Evolutionary conservation across 1,140 invertebrate genomes (phyloP).

Genomic region (Meloidogyne exigua): DNA sequence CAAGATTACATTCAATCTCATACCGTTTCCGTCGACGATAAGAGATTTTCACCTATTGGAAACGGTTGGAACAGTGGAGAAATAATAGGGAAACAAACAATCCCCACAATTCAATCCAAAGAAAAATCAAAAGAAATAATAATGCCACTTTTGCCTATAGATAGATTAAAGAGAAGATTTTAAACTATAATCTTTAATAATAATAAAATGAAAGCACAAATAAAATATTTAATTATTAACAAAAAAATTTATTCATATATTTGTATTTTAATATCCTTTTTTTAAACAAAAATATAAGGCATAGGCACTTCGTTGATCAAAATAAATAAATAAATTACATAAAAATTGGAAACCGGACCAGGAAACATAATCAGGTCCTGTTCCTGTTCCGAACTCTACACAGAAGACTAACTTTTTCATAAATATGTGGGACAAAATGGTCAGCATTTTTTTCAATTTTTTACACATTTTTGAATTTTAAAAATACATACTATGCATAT

Average conservation of each 20-base stretch:
- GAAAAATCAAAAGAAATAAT: not conserved
- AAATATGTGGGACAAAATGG: no score
- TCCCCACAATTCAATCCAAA: not conserved
- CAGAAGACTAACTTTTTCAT: no score
- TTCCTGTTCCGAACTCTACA: no score
- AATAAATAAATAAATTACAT: not conserved
- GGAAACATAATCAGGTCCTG: no score
- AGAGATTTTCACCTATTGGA: conserved; percentile 28
- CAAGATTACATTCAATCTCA: not conserved
- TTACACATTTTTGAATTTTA: no score
- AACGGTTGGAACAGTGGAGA: conserved; percentile 27
- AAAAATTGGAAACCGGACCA: not conserved
- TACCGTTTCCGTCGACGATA: not conserved
- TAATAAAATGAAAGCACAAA: no score
- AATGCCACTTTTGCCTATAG: conserved; percentile 4
- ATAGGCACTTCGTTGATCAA: not conserved
- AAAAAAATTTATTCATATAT: no score
- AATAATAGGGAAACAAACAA: not conserved
- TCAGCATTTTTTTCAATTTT: no score
- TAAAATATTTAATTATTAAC: no score
- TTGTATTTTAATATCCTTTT: not conserved
- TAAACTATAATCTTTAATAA: no score
- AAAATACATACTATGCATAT: no score
- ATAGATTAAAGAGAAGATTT: not conserved
- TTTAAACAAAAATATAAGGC: not conserved